These are phyloP conservation scores for Oreochromis aureus DNA, from an alignment of 2,113 vertebrate species.

Conservation along the genomic window DNA sequence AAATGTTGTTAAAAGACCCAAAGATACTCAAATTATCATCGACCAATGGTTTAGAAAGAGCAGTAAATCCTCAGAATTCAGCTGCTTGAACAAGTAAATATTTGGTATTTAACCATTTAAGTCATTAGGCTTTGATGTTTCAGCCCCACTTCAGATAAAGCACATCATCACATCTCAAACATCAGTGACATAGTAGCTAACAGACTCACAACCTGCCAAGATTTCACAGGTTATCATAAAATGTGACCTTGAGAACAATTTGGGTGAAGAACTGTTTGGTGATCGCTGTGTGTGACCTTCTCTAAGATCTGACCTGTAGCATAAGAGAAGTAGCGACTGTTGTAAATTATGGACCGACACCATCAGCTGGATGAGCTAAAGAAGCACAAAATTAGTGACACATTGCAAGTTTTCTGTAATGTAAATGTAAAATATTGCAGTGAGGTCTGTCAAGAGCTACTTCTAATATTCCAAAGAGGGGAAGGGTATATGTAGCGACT, in stretches of 20 bases:
- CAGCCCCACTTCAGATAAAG: neutral
- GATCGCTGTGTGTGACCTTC: neutral
- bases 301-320: neutral
- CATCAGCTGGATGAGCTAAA: neutral
- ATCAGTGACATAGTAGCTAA: neutral
- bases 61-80: neutral
- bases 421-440: neutral
- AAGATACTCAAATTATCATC: neutral
- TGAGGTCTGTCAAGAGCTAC: neutral
- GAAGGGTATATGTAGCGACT: neutral
- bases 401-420: neutral
- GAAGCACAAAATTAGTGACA: neutral
- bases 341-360: neutral
- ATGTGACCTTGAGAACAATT: neutral
- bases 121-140: neutral
- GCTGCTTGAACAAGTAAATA: neutral
- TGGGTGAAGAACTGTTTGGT: neutral
- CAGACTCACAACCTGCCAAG: neutral
- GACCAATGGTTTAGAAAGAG: neutral
- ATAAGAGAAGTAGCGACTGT: neutral
- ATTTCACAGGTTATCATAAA: neutral
- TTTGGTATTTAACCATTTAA: neutral
- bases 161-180: neutral
- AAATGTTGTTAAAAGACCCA: neutral
- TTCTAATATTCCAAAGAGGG: neutral